A percentile compares a stretch with the other conserved stretches of the same genome.
These are phyloP conservation scores for Caenorhabditis japonica DNA, from an alignment of 2,888 invertebrate species.

Conservation along the genomic window DNA sequence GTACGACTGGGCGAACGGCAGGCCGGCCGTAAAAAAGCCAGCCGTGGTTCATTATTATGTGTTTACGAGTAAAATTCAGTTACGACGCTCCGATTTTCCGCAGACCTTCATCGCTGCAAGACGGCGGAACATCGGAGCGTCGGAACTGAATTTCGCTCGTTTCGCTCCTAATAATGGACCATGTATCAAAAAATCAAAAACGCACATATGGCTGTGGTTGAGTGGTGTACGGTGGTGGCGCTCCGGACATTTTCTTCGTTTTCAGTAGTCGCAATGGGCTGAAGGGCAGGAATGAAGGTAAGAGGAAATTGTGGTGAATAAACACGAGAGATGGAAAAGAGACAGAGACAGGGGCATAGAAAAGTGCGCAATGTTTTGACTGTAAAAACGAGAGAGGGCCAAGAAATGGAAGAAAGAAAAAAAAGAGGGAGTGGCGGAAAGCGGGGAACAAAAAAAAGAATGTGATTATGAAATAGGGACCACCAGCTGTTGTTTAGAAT, in stretches of 20 bases:
- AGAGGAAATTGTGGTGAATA: background rate
- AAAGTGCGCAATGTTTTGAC: background rate
- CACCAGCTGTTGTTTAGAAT: background rate
- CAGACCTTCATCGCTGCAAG: too few relatives aligned
- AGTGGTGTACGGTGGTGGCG: slow-evolving; percentile 51
- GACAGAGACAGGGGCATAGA: background rate
- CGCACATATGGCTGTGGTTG: slow-evolving; percentile 53
- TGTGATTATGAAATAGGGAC: slow-evolving; percentile 13
- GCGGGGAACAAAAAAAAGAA: slow-evolving; percentile 5
- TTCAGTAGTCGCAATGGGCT: background rate
- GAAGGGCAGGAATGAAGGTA: slow-evolving; percentile 5
- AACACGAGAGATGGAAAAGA: background rate
- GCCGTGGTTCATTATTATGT: too few relatives aligned
- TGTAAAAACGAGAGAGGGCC: slow-evolving; percentile 5
- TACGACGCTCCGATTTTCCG: too few relatives aligned
- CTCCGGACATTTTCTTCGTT: slow-evolving; percentile 30
- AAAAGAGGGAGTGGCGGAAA: slow-evolving; percentile 4
- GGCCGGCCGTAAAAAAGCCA: too few relatives aligned
- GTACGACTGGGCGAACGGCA: too few relatives aligned
- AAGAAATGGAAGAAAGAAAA: slow-evolving; percentile 7
- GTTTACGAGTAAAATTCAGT: too few relatives aligned
- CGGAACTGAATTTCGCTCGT: background rate
- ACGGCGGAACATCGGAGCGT: too few relatives aligned
- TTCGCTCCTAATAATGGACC: background rate
- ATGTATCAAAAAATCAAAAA: background rate